Conservation (phyloP, 2,888 invertebrate species). For the Diarsia rubi region DNA sequence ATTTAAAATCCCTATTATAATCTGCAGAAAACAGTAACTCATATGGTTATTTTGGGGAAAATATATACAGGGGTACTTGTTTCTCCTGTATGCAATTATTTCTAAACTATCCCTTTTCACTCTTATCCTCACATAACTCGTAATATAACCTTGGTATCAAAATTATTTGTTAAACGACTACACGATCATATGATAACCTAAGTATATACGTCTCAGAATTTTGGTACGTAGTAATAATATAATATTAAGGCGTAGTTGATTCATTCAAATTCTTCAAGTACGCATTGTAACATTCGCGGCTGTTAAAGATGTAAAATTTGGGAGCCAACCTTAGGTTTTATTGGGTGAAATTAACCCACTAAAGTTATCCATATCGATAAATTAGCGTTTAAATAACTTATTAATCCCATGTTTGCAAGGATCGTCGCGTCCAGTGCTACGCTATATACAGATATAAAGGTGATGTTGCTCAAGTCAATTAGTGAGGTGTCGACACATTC, state of each 20-base stretch:
- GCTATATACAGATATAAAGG: constrained; percentile 46
- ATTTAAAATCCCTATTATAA: not conserved
- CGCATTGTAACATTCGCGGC: constrained; percentile 36
- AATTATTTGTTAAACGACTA: constrained; percentile 50
- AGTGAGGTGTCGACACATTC: constrained; percentile 64
- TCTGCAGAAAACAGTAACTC: not conserved
- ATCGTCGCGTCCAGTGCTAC: constrained; percentile 49
- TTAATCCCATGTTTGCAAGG: constrained; percentile 31
- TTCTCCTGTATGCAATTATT: constrained; percentile 7
- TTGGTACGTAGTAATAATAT: constrained; percentile 58
- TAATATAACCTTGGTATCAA: constrained; percentile 31
- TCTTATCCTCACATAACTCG: constrained; percentile 35
- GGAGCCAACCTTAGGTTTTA: constrained; percentile 28
- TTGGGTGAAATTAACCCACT: constrained; percentile 31
- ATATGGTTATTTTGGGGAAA: constrained; percentile 11
- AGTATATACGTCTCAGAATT: constrained; percentile 53
- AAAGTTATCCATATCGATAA: constrained; percentile 58
- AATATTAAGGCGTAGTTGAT: constrained; percentile 48
- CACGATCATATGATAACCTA: constrained; percentile 47
- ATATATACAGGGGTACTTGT: not conserved
- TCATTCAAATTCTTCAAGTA: constrained; percentile 34
- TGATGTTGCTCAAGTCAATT: constrained; percentile 82
- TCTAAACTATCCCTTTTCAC: constrained; percentile 24
- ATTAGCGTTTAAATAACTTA: constrained; percentile 48
- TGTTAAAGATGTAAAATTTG: constrained; percentile 2